A percentile compares a stretch with the other conserved stretches of the same genome.
These are phyloP conservation scores for Tetrapedia diversipes DNA, from an alignment of 2,888 invertebrate species.

Conservation along the genomic window DNA sequence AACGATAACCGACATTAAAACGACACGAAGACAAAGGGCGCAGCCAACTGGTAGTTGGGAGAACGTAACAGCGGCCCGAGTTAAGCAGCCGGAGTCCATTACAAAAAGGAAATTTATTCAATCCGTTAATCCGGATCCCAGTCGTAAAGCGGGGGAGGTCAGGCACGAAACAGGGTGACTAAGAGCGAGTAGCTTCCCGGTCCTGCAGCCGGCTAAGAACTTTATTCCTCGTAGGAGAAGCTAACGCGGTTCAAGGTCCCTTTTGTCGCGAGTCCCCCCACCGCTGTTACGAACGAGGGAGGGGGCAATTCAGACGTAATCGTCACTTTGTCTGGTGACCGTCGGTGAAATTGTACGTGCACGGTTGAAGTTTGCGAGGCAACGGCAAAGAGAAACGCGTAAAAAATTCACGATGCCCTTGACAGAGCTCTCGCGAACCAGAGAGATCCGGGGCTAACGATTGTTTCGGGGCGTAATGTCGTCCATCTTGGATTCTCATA, in stretches of 20 bases:
- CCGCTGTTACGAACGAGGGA: no score
- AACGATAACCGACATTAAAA: neutral
- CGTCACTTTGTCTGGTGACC: neutral
- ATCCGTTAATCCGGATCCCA: slow-evolving; percentile 56
- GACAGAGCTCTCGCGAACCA: neutral
- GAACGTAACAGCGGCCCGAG: neutral
- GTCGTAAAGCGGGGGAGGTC: slow-evolving; percentile 23
- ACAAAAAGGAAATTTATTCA: slow-evolving; percentile 54
- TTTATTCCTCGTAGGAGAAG: slow-evolving; percentile 53
- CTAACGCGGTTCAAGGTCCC: slow-evolving; percentile 37
- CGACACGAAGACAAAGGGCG: neutral
- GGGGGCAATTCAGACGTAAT: no score
- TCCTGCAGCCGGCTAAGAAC: slow-evolving; percentile 47
- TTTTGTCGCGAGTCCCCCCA: no score
- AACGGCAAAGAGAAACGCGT: neutral
- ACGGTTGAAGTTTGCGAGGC: neutral
- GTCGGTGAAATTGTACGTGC: neutral
- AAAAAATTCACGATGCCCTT: slow-evolving; percentile 13
- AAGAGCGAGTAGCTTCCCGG: slow-evolving; percentile 38
- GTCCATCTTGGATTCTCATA: neutral
- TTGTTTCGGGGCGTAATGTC: neutral
- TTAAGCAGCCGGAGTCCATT: slow-evolving; percentile 23
- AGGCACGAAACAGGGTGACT: slow-evolving; percentile 26
- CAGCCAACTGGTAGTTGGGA: neutral
- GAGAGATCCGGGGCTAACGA: neutral